These are phyloP conservation scores for Torymus aiolomorphi DNA, from an alignment of 2,888 invertebrate genomes.

Conservation along the genomic window DNA sequence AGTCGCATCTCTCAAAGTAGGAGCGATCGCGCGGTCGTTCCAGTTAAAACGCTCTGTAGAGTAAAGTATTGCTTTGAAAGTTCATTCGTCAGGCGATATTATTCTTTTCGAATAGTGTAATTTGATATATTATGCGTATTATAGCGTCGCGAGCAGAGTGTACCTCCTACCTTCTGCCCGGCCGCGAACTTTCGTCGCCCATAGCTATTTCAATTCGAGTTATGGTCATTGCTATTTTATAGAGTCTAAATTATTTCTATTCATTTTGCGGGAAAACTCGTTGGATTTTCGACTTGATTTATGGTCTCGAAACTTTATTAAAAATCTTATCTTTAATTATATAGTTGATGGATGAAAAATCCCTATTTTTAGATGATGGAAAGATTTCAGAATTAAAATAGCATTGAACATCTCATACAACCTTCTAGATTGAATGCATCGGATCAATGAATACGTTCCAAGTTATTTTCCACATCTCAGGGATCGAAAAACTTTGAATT, in stretches of 20 bases:
- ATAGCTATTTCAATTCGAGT: not conserved
- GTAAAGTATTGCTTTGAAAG: slow-evolving; percentile 32
- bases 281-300: slow-evolving; percentile 7
- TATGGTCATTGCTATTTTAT: slow-evolving; percentile 6
- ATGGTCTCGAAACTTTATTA: slow-evolving; percentile 5
- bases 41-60: slow-evolving; percentile 32
- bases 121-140: slow-evolving; percentile 7
- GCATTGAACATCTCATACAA: too few species aligned
- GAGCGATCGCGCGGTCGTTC: slow-evolving; percentile 10
- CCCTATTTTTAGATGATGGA: too few species aligned
- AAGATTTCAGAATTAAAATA: too few species aligned
- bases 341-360: too few species aligned
- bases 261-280: slow-evolving; percentile 14
- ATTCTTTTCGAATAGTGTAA: slow-evolving; percentile 24
- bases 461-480: too few species aligned
- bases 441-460: too few species aligned
- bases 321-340: slow-evolving; percentile 38
- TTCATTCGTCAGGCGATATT: slow-evolving; percentile 44
- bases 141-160: slow-evolving; percentile 5
- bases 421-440: too few species aligned
- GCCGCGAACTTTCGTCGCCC: slow-evolving; percentile 23
- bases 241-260: not conserved
- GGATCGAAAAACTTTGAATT: not conserved
- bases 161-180: slow-evolving; percentile 15
- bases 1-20: slow-evolving; percentile 51